A percentile compares a stretch with the other conserved stretches of the same genome.
phyloP scores from a whole-genome alignment of 2,888 invertebrate genomes.

The Diaprepes abbreviatus region DNA sequence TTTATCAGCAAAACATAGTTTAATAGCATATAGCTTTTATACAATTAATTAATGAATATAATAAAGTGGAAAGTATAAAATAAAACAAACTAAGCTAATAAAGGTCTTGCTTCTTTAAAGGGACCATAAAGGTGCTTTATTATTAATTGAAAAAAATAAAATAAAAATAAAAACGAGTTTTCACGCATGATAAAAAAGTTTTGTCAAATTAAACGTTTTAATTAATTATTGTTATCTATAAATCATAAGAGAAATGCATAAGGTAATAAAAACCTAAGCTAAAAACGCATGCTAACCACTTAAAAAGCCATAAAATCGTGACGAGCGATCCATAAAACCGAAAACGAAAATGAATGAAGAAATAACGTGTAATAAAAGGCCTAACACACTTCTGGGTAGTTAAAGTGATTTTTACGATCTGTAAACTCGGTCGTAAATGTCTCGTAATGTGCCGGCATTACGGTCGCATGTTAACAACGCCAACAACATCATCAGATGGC shows the following conservation, averaged over 20 bases:
- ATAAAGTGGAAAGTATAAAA: no score
- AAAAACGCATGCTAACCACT: slow-evolving; percentile 57
- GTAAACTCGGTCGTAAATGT: slow-evolving; percentile 68
- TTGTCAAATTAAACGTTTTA: neutral
- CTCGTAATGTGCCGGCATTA: slow-evolving; percentile 68
- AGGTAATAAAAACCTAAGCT: slow-evolving; percentile 18
- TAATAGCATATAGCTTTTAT: no score
- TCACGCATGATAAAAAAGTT: no score
- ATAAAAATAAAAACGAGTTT: no score
- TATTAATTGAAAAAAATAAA: no score
- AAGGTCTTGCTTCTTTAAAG: no score
- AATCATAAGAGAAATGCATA: slow-evolving; percentile 14
- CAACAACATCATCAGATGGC: slow-evolving; percentile 61
- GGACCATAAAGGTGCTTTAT: no score
- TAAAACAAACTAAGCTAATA: no score
- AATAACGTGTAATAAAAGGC: slow-evolving; percentile 66
- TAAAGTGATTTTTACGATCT: slow-evolving; percentile 70
- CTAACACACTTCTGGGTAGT: slow-evolving; percentile 67
- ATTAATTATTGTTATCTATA: slow-evolving; percentile 6
- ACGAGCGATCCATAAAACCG: slow-evolving; percentile 60
- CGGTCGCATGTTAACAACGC: slow-evolving; percentile 67
- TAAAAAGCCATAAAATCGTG: slow-evolving; percentile 64
- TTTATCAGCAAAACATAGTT: no score
- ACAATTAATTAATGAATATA: no score
- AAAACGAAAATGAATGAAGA: slow-evolving; percentile 65